Evolutionary conservation across 1,140 invertebrate genomes (phyloP).

Genomic region (Leguminivora glycinivorella): DNA sequence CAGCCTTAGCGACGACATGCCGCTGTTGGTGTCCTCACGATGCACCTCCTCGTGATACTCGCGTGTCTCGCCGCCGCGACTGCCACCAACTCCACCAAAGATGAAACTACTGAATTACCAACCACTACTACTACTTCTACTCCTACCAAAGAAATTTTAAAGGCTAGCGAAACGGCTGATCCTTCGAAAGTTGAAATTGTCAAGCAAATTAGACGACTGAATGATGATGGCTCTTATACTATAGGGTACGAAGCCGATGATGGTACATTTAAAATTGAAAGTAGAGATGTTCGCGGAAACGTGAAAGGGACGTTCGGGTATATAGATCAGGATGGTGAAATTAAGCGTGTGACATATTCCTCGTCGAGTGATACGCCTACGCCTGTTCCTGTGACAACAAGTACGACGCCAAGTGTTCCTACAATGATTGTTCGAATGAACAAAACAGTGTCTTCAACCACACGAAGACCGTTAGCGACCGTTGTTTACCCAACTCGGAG

Average conservation of each 20-base stretch:
- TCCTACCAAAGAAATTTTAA: conserved; percentile 75
- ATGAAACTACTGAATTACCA: conserved; percentile 49
- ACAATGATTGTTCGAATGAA: conserved; percentile 69
- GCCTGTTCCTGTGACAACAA: conserved; percentile 67
- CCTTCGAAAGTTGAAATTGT: conserved; percentile 81
- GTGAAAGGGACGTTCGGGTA: conserved; percentile 93
- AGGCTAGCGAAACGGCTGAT: conserved; percentile 79
- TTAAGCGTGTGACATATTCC: conserved; percentile 91
- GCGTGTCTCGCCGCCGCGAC: conserved; percentile 69
- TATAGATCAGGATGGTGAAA: conserved; percentile 88
- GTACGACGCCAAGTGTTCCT: conserved; percentile 71
- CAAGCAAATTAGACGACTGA: conserved; percentile 89
- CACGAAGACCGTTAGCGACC: conserved; percentile 70
- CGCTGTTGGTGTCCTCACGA: conserved; percentile 59
- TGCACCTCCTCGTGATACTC: conserved; percentile 61
- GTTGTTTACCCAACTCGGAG: conserved; percentile 73
- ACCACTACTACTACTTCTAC: conserved; percentile 49
- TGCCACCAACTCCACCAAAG: conserved; percentile 78
- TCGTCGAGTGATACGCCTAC: conserved; percentile 77
- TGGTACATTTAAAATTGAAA: conserved; percentile 92
- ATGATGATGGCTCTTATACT: conserved; percentile 91
- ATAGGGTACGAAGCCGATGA: conserved; percentile 92
- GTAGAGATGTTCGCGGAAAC: conserved; percentile 87
- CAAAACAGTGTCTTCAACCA: conserved; percentile 72
- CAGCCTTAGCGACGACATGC: conserved; percentile 69